Base-by-base conservation (phyloP, 2,888 invertebrate genomes). In the Drosophila leonis region DNA sequence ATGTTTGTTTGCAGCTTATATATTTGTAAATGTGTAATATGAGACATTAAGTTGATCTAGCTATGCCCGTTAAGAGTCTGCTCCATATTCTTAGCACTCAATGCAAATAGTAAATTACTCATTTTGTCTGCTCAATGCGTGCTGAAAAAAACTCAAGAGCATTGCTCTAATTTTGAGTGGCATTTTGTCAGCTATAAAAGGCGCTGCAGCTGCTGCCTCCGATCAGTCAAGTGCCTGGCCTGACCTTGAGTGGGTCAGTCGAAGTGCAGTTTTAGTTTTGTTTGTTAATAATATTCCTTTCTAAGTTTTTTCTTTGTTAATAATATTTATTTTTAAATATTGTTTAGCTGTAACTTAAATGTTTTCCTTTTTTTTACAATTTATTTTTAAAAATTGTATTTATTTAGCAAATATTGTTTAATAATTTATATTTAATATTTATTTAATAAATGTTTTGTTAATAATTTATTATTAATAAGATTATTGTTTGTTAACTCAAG, bases 111-210 rank as follows among this genome's bases (percentile, higher is more conserved):
- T 33, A 33, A 33, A 33, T 20, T 49, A 20, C 7, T 7, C 7
- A 20, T 20, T 49, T 13, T 29, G 31, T 10, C 31, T 18, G 31
- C 31, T 31, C 31, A 48, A 12, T 31, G 18, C 48, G 12, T 3
- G 18, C 13, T 12, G 29, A 3, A 31, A 10, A 46, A n/a, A n/a
- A 7, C 31, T 49, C 18, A 31, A 49, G 12, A 13, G 49, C 18
- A 18, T 13, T 13, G 49, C 31, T 49, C 31, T 49, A 33, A 49
- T 33, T 49, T 20, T 49, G 49, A 49, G 33, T 33, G 49, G 13
- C 31, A 20, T 20, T 49, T 33, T 31, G 49, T 20, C 18, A 31
- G 31, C 31, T 33, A 33, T 13, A 49, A 49, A 49, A 13, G 0
- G 13, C 7, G 33, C 18, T 33, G 31, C 49, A 49, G 49, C 31